These are phyloP conservation scores for Perccottus glenii DNA, from an alignment of 2,113 vertebrate genomes.

Conservation along the genomic window DNA sequence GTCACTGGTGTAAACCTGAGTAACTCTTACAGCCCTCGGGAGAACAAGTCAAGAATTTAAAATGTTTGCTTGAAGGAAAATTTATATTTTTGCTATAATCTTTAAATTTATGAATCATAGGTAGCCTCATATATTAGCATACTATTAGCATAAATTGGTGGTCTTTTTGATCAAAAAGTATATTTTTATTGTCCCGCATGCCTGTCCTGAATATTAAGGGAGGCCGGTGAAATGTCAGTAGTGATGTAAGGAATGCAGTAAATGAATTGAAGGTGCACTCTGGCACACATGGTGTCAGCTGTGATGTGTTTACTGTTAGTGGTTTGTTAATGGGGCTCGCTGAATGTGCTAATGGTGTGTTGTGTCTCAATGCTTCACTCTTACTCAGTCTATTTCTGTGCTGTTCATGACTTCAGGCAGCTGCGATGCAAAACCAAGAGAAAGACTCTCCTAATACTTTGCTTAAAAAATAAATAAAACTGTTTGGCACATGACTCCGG, in stretches of 20 bases:
- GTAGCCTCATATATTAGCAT: no score
- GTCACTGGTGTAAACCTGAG: background rate
- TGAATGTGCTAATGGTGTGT: conserved; percentile 5
- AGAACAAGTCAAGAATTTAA: background rate
- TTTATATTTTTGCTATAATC: background rate
- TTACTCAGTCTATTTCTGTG: conserved; percentile 27
- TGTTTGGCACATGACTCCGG: background rate
- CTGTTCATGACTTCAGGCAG: conserved; percentile 17
- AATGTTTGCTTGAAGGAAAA: background rate
- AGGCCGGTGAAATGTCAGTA: background rate
- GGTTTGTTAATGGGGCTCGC: conserved; percentile 17
- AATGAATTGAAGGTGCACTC: background rate
- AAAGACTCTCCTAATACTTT: background rate
- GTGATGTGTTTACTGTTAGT: conserved; percentile 35
- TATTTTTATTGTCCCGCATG: no score
- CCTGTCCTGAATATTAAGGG: no score
- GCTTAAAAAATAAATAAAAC: background rate
- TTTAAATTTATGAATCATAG: background rate
- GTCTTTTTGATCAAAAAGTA: no score
- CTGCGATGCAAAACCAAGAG: conserved; percentile 6
- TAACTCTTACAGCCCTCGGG: background rate
- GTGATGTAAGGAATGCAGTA: background rate
- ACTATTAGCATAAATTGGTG: no score
- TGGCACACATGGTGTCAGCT: conserved; percentile 1
- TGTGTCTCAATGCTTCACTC: background rate